phyloP scores from a whole-genome alignment of 1,140 invertebrate species.

The Sminthurinus signatus region DNA sequence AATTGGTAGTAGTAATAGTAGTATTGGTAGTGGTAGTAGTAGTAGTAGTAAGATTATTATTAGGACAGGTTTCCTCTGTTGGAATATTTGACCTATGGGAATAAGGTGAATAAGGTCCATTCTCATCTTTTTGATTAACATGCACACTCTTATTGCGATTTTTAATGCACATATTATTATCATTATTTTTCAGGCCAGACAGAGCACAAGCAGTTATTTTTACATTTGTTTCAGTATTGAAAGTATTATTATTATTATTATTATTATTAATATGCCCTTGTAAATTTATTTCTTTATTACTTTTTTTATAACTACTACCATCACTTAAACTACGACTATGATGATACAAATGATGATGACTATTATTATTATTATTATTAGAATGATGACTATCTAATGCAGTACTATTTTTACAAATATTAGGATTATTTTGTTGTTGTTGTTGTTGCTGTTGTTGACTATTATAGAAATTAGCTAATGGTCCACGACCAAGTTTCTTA shows the following conservation, averaged over 20 bases:
- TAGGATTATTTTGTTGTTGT: too few relatives aligned
- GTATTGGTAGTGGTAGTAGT: conserved; percentile 3
- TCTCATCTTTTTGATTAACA: conserved; percentile 6
- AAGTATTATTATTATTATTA: not conserved
- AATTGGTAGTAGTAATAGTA: not conserved
- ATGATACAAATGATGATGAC: not conserved
- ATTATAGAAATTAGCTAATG: too few relatives aligned
- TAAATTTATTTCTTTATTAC: too few relatives aligned
- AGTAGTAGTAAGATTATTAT: not conserved
- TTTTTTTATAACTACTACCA: too few relatives aligned
- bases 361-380: not conserved
- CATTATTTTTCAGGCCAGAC: not conserved
- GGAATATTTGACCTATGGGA: conserved; percentile 20
- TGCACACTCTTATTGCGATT: not conserved
- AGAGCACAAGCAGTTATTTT: not conserved
- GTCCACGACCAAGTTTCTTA: too few relatives aligned
- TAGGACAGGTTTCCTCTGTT: conserved; percentile 13
- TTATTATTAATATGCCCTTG: not conserved
- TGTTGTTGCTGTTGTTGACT: too few relatives aligned
- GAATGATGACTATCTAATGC: too few relatives aligned
- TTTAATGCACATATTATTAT: not conserved
- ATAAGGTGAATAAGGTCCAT: conserved; percentile 14
- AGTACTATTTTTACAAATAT: too few relatives aligned
- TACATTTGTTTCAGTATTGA: not conserved
- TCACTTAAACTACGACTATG: conserved; percentile 5